phyloP scores from a whole-genome alignment of 2,113 vertebrate species.

The Nestor notabilis region DNA sequence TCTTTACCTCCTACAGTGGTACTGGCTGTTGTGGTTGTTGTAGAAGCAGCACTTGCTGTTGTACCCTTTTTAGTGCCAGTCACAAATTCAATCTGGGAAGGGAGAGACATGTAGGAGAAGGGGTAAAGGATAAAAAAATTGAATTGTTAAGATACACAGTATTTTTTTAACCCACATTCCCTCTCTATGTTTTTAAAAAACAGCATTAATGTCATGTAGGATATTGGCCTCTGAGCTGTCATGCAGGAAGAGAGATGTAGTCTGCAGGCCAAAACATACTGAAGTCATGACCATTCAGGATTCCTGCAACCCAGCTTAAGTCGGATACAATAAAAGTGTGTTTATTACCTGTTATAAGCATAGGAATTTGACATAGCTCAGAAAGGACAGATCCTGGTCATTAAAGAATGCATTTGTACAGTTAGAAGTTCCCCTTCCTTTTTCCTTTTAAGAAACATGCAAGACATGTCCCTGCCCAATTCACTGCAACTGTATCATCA shows the following conservation, averaged over 20 bases:
- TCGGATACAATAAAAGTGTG: not conserved
- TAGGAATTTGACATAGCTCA: not conserved
- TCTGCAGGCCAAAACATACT: not conserved
- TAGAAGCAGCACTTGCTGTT: constrained; percentile 83
- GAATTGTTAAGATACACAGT: not conserved
- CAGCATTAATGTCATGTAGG: not conserved
- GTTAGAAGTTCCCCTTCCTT: not conserved
- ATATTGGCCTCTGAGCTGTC: not conserved
- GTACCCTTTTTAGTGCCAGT: constrained; percentile 96
- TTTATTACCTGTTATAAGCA: not conserved
- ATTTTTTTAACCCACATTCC: not conserved
- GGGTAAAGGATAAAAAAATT: not conserved
- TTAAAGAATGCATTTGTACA: not conserved
- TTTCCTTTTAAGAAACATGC: not conserved
- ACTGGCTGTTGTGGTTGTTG: constrained; percentile 85
- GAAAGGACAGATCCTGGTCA: not conserved
- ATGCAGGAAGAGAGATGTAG: not conserved
- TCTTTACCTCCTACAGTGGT: constrained; percentile 87
- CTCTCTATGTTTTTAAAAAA: not conserved
- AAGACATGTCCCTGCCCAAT: constrained; percentile 5
- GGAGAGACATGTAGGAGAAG: not conserved
- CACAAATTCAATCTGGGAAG: constrained; percentile 93
- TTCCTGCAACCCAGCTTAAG: not conserved
- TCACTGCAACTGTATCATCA: not conserved
- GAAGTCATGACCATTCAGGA: not conserved